phyloP scores from a whole-genome alignment of 2,797 vertebrate species.

The Monodelphis domestica region DNA sequence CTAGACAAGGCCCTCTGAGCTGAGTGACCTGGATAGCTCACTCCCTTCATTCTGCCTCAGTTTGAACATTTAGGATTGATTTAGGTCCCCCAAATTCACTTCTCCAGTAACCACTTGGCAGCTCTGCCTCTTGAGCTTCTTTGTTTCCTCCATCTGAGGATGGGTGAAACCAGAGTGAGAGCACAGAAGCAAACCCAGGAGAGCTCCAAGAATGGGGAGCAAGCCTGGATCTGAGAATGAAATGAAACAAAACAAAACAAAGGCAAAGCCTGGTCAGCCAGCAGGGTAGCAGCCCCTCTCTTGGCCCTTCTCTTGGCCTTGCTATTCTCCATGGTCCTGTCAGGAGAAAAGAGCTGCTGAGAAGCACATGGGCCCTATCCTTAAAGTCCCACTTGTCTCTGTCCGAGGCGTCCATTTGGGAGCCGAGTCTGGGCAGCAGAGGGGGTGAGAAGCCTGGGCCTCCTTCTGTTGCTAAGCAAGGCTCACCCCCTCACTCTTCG shows the following conservation, averaged over 20 bases:
- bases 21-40: rapidly evolving
- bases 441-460: not conserved
- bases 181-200: not conserved
- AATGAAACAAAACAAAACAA: not conserved
- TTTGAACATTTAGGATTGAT: not conserved
- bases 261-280: not conserved
- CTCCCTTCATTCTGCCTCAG: not conserved
- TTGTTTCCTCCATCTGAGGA: not conserved
- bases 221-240: not conserved
- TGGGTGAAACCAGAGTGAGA: not conserved
- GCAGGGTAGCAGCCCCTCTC: not conserved
- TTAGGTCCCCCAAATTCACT: not conserved
- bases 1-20: rapidly evolving
- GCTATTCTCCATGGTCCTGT: not conserved
- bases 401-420: not conserved
- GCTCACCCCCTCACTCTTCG: rapidly evolving
- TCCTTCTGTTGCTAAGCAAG: rapidly evolving
- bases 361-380: not conserved
- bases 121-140: not conserved
- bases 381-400: not conserved
- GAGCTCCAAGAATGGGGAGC: not conserved
- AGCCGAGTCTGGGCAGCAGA: rapidly evolving
- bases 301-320: not conserved
- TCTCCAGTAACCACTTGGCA: not conserved
- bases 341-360: not conserved